Evolutionary conservation across 2,888 invertebrate species (phyloP).

Genomic region (Gymnocheta viridis): DNA sequence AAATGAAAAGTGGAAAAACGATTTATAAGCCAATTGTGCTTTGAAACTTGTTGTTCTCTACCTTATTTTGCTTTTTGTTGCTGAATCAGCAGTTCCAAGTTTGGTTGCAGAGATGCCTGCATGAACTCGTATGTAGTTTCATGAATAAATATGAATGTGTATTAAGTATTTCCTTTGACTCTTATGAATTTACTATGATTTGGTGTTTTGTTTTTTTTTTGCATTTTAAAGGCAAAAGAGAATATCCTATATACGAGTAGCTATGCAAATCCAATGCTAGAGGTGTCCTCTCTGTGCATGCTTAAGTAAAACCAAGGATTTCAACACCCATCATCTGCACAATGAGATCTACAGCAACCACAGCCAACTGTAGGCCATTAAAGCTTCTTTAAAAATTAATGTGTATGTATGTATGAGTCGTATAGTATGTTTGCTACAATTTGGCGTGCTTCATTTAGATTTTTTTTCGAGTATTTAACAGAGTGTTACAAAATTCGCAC

Average conservation of each 20-base stretch:
- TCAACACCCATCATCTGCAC: slow-evolving; percentile 48
- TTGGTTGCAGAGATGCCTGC: slow-evolving; percentile 20
- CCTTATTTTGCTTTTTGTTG: slow-evolving; percentile 6
- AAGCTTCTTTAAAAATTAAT: slow-evolving; percentile 60
- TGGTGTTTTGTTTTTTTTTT: slow-evolving; percentile 45
- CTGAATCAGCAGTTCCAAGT: slow-evolving; percentile 34
- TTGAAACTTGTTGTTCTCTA: slow-evolving; percentile 32
- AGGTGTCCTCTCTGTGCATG: slow-evolving; percentile 31
- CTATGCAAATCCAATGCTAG: slow-evolving; percentile 4
- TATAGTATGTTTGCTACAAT: slow-evolving; percentile 51
- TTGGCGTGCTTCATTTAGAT: slow-evolving; percentile 52
- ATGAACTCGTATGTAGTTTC: background rate
- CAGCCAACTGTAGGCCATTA: slow-evolving; percentile 40
- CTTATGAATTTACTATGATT: slow-evolving; percentile 56
- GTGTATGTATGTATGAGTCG: background rate
- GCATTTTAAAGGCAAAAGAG: slow-evolving; percentile 6
- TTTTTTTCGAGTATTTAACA: background rate
- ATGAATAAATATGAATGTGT: slow-evolving; percentile 55
- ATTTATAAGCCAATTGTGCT: slow-evolving; percentile 65
- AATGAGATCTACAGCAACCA: slow-evolving; percentile 17
- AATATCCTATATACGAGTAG: background rate
- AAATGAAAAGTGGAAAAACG: slow-evolving; percentile 46
- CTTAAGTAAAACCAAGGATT: slow-evolving; percentile 29
- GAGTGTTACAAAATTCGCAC: background rate
- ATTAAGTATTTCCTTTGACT: slow-evolving; percentile 62